These are phyloP conservation scores for Macrobrachium rosenbergii DNA, from an alignment of 1,140 invertebrate genomes.

Conservation along the genomic window DNA sequence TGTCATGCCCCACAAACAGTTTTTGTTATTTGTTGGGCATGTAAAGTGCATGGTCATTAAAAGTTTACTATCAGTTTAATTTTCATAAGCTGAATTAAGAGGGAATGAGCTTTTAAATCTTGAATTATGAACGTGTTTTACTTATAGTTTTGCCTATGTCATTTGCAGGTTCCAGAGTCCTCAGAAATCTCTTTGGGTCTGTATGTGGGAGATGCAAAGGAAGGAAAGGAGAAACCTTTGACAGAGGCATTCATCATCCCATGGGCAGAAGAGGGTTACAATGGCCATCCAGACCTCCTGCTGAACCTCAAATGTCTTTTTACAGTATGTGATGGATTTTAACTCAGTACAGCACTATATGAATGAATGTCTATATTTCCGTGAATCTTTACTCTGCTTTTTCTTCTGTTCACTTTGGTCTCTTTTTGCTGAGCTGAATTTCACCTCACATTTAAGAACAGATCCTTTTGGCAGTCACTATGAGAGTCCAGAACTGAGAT, in stretches of 20 bases:
- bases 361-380: not conserved
- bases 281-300: conserved; percentile 47
- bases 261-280: conserved; percentile 59
- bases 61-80: too few species aligned
- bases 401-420: not conserved
- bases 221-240: conserved; percentile 53
- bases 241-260: conserved; percentile 63
- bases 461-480: too few species aligned
- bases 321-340: conserved; percentile 72
- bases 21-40: too few species aligned
- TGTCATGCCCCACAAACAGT: too few species aligned
- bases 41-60: too few species aligned
- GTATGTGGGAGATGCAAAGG: conserved; percentile 50
- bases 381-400: not conserved
- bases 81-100: too few species aligned
- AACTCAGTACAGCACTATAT: not conserved
- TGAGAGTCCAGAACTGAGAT: too few species aligned
- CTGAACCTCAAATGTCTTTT: conserved; percentile 75
- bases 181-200: conserved; percentile 55
- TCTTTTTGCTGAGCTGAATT: too few species aligned
- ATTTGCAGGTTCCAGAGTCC: conserved; percentile 45
- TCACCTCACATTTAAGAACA: too few species aligned
- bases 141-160: not conserved
- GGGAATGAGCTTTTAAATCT: too few species aligned
- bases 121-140: too few species aligned